Conservation (phyloP, 2,113 vertebrate genomes). For the Channa maculata region DNA sequence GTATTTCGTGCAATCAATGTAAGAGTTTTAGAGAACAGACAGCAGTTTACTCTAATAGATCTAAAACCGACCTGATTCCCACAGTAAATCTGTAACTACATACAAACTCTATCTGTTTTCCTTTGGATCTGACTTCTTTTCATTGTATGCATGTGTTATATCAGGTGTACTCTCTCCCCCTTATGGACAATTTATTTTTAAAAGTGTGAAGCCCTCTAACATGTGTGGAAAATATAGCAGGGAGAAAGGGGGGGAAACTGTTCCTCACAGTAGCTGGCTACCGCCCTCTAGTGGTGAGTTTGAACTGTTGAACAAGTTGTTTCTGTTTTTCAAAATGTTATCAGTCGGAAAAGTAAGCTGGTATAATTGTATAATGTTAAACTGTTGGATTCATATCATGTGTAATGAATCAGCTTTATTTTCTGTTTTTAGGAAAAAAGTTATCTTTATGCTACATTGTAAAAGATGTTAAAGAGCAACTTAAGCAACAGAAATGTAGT, state of each 20-base stretch:
- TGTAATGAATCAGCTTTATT: too few relatives aligned
- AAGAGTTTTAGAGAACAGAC: too few relatives aligned
- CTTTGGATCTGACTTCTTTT: background rate
- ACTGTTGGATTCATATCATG: too few relatives aligned
- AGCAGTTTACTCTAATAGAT: too few relatives aligned
- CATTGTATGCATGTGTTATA: background rate
- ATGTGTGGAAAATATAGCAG: conserved; percentile 2
- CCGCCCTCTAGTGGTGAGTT: conserved; percentile 61
- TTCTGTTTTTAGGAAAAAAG: too few relatives aligned
- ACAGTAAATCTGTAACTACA: background rate
- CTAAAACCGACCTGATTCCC: background rate
- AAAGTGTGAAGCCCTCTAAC: background rate
- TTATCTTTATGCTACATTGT: too few relatives aligned
- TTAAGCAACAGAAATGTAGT: too few relatives aligned
- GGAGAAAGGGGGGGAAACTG: background rate
- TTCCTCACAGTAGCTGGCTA: conserved; percentile 23
- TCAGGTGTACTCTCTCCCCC: conserved; percentile 43
- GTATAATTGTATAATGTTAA: too few relatives aligned
- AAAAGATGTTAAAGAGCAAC: too few relatives aligned
- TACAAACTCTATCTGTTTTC: background rate
- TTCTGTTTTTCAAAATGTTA: too few relatives aligned
- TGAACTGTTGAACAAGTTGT: background rate
- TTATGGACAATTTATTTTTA: conserved; percentile 30
- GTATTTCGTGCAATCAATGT: too few relatives aligned
- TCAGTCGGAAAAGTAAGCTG: too few relatives aligned